A percentile compares a stretch with the other conserved stretches of the same genome.
Conservation (phyloP, 37 sponge, comb jelly and placozoan genomes). For the Ianthella basta region DNA sequence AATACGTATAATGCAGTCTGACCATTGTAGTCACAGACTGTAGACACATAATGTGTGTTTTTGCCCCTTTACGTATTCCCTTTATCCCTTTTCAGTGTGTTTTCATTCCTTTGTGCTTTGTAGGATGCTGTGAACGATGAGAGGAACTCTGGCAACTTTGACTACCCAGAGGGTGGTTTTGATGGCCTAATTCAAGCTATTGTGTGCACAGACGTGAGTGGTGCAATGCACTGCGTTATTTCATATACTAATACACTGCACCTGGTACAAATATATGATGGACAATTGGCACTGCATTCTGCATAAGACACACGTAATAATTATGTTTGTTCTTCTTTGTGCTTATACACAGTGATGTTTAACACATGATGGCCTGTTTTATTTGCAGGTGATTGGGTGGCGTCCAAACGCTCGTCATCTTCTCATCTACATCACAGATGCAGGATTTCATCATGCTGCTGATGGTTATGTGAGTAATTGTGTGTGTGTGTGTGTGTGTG, state of each 20-base stretch:
- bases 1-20: no score
- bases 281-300: no score
- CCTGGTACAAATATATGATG: no score
- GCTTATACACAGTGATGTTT: no score
- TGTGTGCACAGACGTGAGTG: slow-evolving; percentile 16
- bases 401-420: slow-evolving; percentile 78
- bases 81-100: no score
- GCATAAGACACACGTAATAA: no score
- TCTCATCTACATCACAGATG: slow-evolving; percentile 86
- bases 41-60: no score
- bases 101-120: not conserved
- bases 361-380: not conserved
- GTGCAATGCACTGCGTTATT: not conserved
- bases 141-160: slow-evolving; percentile 42
- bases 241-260: not conserved
- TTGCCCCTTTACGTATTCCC: no score
- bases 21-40: no score
- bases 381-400: slow-evolving; percentile 90
- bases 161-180: slow-evolving; percentile 59
- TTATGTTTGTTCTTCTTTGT: no score
- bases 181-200: slow-evolving; percentile 24
- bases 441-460: slow-evolving; percentile 88
- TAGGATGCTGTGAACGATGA: slow-evolving; percentile 25
- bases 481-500: not conserved
- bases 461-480: slow-evolving; percentile 81